A percentile compares a stretch with the other conserved stretches of the same genome.
Evolutionary conservation across 2,113 vertebrate species (phyloP).

Genomic region (Rhea pennata): DNA sequence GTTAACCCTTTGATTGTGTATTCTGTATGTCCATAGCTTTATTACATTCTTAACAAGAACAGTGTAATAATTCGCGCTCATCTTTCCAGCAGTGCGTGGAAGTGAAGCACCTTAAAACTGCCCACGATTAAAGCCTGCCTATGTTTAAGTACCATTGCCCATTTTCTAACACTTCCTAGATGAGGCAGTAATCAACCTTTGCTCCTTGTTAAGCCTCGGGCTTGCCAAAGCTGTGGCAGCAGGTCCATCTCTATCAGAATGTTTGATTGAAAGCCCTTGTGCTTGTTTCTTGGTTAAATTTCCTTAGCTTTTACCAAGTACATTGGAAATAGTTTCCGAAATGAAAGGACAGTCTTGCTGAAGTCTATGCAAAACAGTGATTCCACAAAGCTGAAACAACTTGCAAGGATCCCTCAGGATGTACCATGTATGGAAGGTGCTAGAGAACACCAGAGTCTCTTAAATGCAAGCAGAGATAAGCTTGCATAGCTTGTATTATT

Average conservation of each 20-base stretch:
- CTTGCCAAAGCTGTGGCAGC: neutral
- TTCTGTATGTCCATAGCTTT: neutral
- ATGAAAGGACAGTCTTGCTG: neutral
- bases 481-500: conserved; percentile 32
- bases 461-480: neutral
- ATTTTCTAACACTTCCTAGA: neutral
- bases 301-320: neutral
- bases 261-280: neutral
- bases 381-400: neutral
- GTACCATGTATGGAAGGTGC: neutral
- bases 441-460: neutral
- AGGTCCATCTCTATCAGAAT: neutral
- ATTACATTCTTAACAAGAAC: neutral
- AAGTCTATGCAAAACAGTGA: neutral
- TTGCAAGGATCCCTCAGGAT: neutral
- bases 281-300: neutral
- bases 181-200: neutral
- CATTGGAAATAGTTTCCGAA: neutral
- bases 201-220: neutral
- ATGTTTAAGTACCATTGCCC: neutral
- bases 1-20: neutral
- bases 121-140: neutral
- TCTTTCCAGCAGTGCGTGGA: neutral
- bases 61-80: neutral
- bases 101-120: neutral